Conservation (phyloP, 2,113 vertebrate species). For the Erythrolamprus reginae region DNA sequence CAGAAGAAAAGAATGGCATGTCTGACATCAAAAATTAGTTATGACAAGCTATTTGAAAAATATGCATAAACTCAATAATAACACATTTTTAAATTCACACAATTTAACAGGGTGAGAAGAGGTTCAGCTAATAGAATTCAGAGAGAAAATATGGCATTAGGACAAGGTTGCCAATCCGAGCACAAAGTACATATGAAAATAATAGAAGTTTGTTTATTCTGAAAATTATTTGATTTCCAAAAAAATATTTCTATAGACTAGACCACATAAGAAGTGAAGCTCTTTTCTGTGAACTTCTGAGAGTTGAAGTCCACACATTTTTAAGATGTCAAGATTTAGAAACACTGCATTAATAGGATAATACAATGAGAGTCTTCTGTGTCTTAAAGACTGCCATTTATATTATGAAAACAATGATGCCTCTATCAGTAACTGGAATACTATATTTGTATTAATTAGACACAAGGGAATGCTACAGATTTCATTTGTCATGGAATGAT, state of each 20-base stretch:
- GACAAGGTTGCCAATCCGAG: not conserved
- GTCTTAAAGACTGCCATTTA: not conserved
- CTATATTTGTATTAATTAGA: not conserved
- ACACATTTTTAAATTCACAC: not conserved
- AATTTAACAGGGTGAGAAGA: not conserved
- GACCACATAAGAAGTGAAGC: not conserved
- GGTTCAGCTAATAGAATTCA: not conserved
- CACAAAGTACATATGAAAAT: not conserved
- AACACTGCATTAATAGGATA: not conserved
- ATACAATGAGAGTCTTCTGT: not conserved
- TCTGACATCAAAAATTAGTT: not conserved
- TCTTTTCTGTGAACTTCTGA: not conserved
- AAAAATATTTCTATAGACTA: not conserved
- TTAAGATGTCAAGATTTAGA: not conserved
- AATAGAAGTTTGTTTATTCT: not conserved
- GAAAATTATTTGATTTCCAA: not conserved
- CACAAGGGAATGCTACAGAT: not conserved
- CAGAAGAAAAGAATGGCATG: not conserved
- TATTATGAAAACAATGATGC: not conserved
- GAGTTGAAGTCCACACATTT: not conserved
- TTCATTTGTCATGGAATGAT: not conserved
- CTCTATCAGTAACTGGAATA: not conserved
- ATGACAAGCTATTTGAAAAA: not conserved
- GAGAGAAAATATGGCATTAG: not conserved
- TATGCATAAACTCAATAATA: not conserved